phyloP scores from a whole-genome alignment of 2,113 vertebrate genomes.

The Puma concolor region DNA sequence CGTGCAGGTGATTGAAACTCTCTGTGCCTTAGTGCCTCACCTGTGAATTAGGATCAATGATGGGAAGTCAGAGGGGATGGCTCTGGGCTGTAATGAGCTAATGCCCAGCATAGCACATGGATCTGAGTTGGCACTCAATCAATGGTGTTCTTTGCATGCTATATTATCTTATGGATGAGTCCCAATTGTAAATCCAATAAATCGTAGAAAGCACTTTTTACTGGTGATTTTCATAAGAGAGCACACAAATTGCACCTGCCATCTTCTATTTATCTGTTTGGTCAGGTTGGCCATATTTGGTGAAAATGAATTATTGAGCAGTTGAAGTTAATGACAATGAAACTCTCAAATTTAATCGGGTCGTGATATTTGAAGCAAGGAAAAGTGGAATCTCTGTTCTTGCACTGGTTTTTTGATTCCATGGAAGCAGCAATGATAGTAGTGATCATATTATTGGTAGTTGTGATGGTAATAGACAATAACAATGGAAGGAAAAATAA shows the following conservation, averaged over 20 bases:
- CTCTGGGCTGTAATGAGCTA: neutral
- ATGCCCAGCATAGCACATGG: rapidly evolving
- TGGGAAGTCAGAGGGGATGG: neutral
- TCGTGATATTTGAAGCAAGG: neutral
- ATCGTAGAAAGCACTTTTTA: neutral
- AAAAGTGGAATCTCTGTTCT: neutral
- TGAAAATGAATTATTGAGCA: conserved; percentile 15
- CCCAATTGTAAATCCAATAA: neutral
- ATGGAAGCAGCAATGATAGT: neutral
- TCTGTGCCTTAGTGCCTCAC: neutral
- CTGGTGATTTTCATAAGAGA: neutral
- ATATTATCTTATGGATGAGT: neutral
- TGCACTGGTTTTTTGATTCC: neutral
- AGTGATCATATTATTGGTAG: neutral
- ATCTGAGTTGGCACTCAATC: neutral
- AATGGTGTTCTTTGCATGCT: neutral
- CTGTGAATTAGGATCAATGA: neutral
- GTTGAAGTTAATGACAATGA: neutral
- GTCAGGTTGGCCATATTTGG: neutral
- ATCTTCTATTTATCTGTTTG: neutral
- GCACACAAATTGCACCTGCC: neutral
- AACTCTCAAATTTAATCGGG: neutral
- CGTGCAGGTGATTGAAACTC: neutral
- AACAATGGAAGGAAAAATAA: neutral
- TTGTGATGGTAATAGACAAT: neutral